Conservation (phyloP, 2,797 vertebrate genomes). For the Schizopygopsis pylzovi region DNA sequence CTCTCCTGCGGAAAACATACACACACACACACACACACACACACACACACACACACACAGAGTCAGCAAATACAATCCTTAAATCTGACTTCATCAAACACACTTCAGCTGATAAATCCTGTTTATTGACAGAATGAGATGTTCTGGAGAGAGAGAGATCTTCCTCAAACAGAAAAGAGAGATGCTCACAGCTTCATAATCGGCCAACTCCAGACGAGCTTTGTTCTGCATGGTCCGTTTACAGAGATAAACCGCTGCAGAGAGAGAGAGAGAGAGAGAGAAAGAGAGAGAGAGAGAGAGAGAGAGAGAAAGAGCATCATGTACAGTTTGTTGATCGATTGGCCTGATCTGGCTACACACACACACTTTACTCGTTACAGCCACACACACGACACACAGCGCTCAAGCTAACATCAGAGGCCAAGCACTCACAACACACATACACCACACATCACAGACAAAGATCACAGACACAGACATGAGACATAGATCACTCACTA, state of each 20-base stretch:
- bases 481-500: too few relatives aligned
- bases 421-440: too few relatives aligned
- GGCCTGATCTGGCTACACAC: background rate
- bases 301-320: background rate
- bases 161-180: background rate
- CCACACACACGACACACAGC: too few relatives aligned
- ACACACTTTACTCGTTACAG: too few relatives aligned
- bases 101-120: background rate
- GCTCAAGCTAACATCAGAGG: background rate
- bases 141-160: background rate
- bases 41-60: constrained; percentile 9
- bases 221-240: constrained; percentile 92
- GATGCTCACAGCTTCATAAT: constrained; percentile 87
- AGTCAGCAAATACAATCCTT: background rate
- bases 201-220: constrained; percentile 86
- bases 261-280: constrained; percentile 39
- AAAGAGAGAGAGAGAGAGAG: background rate
- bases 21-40: constrained; percentile 32
- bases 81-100: background rate
- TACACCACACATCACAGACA: too few relatives aligned
- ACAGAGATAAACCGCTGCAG: constrained; percentile 87
- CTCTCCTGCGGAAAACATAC: constrained; percentile 80
- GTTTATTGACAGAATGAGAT: background rate
- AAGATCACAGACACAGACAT: too few relatives aligned
- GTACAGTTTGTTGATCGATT: constrained; percentile 50